Evolutionary conservation across 1,140 invertebrate genomes (phyloP), one percentile per base, ranked within the genome.

Genomic region (Drosophila serrata): DNA sequence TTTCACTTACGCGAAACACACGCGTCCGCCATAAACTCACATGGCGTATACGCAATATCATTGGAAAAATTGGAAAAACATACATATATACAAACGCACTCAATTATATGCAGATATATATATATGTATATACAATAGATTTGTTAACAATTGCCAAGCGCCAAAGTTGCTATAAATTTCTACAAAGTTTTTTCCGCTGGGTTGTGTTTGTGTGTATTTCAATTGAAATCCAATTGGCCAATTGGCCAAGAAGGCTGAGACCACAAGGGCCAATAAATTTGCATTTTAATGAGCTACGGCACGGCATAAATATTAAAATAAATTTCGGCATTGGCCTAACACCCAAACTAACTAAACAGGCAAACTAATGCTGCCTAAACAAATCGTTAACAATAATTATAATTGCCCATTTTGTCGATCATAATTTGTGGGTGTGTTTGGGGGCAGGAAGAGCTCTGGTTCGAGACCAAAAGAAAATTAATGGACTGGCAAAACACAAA

Each of bases 221-320:
- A 76, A 69, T 84, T 49, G 51, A 59, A 72, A 59, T 59, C 67
- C 65, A 72, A 72, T 72, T 72, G 68, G 68, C 68, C 68, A 68
- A 69, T 72, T 69, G 57, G 75, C 75, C 75, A 53, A 77, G 46
- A 75, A 75, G 51, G 46, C 67, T 49, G 45, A 45, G 58, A 64
- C 82, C 82, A 76, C 75, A 62, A 82, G 46, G 40, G 48, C 27
- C 61, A 75, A 75, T 88, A 88, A 88, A 88, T 88, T 88, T 76
- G 60, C 56, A 43, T 64, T 90, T 88, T 88, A 88, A 88, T 88
- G 84, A 90, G 90, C 85, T 88, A 78, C 81, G 55, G 49, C 78
- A n/a, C n/a, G n/a, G 80, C 84, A 88, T 88, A 88, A 88, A 90
- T 88, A 88, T 81, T 88, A 84, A 88, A 90, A 88, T 90, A 90